These are phyloP conservation scores for Platalea minor DNA, from an alignment of 2,797 vertebrate genomes.

Conservation along the genomic window DNA sequence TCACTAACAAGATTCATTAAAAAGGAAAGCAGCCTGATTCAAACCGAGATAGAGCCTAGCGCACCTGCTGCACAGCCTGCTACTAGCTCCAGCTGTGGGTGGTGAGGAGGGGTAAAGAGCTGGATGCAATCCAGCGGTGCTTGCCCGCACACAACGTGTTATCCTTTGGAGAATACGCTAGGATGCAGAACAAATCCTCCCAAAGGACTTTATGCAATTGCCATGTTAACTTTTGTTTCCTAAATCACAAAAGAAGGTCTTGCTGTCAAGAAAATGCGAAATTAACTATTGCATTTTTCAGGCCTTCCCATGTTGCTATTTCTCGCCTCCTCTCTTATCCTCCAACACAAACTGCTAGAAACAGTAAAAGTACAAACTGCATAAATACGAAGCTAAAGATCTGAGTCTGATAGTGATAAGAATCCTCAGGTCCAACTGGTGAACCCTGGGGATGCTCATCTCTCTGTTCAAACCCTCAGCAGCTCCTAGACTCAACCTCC, in stretches of 20 bases:
- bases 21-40: constrained; percentile 24
- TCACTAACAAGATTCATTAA: constrained; percentile 46
- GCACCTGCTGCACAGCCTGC: constrained; percentile 33
- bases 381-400: not conserved
- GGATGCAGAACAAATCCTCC: not conserved
- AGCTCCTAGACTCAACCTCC: not conserved
- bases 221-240: not conserved
- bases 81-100: constrained; percentile 40
- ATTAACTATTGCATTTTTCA: constrained; percentile 6
- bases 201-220: not conserved
- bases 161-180: not conserved
- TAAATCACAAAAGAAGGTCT: constrained; percentile 3
- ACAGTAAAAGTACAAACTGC: not conserved
- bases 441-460: not conserved
- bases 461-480: not conserved
- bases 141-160: not conserved
- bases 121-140: constrained; percentile 3
- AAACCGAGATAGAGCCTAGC: not conserved
- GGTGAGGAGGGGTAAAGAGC: not conserved
- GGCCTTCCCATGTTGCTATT: not conserved
- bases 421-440: not conserved
- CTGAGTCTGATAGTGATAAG: not conserved
- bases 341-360: not conserved
- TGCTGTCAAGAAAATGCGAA: constrained; percentile 31
- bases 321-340: not conserved